Percentiles rank a stretch among this genome's conserved stretches.
Conservation (phyloP, 2,888 invertebrate species). For the Zelleria hepariella region DNA sequence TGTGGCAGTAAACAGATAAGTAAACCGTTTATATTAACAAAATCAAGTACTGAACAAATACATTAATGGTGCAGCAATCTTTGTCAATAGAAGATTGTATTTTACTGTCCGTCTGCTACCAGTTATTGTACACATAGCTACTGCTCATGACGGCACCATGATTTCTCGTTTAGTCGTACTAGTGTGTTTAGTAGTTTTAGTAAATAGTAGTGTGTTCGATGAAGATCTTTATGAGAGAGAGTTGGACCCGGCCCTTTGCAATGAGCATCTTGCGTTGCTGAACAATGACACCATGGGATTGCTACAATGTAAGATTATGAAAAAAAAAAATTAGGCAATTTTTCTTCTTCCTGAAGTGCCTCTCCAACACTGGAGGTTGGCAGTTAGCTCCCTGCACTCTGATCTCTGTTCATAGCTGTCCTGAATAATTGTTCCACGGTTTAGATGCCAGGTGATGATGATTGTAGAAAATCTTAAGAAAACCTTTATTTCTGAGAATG, state of each 20-base stretch:
- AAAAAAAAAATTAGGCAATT: too few species aligned
- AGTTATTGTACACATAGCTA: neutral
- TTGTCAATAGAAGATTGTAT: neutral
- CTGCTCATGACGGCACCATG: neutral
- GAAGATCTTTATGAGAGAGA: conserved; percentile 30
- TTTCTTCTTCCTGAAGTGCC: too few species aligned
- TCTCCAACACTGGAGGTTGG: too few species aligned
- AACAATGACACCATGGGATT: neutral
- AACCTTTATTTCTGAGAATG: too few species aligned
- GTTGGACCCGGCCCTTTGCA: conserved; percentile 27
- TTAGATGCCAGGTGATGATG: too few species aligned
- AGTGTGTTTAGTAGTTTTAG: neutral
- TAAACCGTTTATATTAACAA: neutral
- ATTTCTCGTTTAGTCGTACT: neutral
- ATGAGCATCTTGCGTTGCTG: conserved; percentile 10
- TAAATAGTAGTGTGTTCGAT: conserved; percentile 24
- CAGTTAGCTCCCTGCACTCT: too few species aligned
- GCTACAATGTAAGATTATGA: neutral
- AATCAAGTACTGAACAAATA: neutral
- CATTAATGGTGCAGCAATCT: neutral
- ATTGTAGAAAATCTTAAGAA: too few species aligned
- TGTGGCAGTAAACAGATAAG: neutral
- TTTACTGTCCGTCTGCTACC: neutral
- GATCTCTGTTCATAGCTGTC: too few species aligned
- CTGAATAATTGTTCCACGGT: too few species aligned